phyloP scores from a whole-genome alignment of 2,888 invertebrate species.

The Eueremaeus valkanovi region DNA sequence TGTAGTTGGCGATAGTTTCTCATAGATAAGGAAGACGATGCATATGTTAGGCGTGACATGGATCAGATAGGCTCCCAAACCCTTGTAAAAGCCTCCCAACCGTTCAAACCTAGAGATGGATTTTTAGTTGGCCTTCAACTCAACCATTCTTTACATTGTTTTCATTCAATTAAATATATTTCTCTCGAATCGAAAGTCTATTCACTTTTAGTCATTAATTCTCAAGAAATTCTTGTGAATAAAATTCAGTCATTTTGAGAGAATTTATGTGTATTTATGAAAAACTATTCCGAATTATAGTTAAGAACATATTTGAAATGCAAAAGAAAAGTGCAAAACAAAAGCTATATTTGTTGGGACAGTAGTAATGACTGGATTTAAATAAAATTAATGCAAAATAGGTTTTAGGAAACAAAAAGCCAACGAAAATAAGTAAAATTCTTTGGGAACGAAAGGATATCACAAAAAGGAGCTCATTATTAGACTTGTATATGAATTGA shows the following conservation, averaged over 20 bases:
- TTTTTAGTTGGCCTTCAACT: background rate
- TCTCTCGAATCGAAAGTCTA: background rate
- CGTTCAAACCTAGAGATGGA: conserved; percentile 60
- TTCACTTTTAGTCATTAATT: background rate
- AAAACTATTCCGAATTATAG: background rate
- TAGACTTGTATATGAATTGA: background rate
- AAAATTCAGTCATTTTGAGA: background rate
- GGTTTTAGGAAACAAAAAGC: background rate
- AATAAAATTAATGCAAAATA: background rate
- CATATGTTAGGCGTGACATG: conserved; percentile 98
- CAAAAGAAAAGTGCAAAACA: conserved; percentile 2
- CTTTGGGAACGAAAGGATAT: background rate
- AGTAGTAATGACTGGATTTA: background rate
- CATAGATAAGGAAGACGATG: conserved; percentile 96
- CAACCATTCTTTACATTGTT: background rate
- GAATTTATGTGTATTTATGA: background rate
- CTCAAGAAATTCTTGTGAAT: too few relatives aligned
- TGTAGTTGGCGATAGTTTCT: conserved; percentile 59
- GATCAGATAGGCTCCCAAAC: conserved; percentile 86
- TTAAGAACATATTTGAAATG: background rate
- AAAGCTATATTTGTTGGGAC: background rate
- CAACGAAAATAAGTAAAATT: background rate
- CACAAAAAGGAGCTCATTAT: background rate
- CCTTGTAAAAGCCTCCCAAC: conserved; percentile 89
- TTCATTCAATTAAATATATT: background rate